phyloP scores from a whole-genome alignment of 2,888 invertebrate genomes.

The Andrena chrysosceles region DNA sequence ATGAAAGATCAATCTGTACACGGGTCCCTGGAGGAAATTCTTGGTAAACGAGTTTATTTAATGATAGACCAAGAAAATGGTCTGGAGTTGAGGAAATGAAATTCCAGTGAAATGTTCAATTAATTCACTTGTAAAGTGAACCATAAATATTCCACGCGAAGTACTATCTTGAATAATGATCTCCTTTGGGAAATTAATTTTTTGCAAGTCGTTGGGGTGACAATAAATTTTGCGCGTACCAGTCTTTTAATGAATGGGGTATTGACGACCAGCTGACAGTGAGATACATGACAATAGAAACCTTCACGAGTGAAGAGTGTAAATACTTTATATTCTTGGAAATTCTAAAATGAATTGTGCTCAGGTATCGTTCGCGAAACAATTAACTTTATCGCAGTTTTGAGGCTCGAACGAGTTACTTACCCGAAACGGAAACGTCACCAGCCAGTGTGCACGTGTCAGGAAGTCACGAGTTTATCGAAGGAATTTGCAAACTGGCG shows the following conservation, averaged over 20 bases:
- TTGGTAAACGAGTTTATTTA: background rate
- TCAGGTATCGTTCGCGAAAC: background rate
- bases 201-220: too few species aligned
- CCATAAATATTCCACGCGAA: too few species aligned
- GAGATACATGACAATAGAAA: background rate
- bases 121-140: too few species aligned
- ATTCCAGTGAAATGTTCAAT: too few species aligned
- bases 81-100: background rate
- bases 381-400: background rate
- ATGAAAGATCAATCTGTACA: background rate
- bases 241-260: too few species aligned
- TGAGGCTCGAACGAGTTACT: background rate
- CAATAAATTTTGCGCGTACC: too few species aligned
- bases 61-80: background rate
- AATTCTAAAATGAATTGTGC: background rate
- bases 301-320: background rate
- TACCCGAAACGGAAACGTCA: background rate
- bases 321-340: background rate
- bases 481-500: background rate
- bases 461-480: background rate
- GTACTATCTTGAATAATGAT: too few species aligned
- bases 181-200: too few species aligned
- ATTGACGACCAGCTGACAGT: too few species aligned
- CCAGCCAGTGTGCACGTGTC: background rate
- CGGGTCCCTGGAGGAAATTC: conserved; percentile 4